phyloP scores from a whole-genome alignment of 2,113 vertebrate species.

The Cololabis saira region DNA sequence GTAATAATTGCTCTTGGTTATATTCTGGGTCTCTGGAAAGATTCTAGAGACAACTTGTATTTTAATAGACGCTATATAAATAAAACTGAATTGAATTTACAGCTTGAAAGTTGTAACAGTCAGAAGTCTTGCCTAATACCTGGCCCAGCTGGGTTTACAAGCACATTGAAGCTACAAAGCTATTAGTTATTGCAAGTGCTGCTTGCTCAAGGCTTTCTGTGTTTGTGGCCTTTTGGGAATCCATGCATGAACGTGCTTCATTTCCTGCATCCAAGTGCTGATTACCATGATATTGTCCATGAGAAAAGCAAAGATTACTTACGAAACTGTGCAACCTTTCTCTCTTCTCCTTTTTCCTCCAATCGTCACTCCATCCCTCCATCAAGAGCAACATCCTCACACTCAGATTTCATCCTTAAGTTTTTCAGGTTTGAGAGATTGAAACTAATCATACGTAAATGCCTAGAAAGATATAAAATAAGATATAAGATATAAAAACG shows the following conservation, averaged over 20 bases:
- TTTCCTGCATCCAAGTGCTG: constrained; percentile 31
- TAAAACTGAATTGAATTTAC: too few species aligned
- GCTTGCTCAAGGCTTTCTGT: constrained; percentile 2
- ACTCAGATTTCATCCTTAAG: background rate
- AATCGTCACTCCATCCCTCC: constrained; percentile 4
- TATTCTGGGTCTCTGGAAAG: too few species aligned
- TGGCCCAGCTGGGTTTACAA: background rate
- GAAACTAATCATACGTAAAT: too few species aligned
- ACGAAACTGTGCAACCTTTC: background rate
- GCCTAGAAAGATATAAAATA: too few species aligned
- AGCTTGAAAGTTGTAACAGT: too few species aligned
- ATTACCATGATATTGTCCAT: too few species aligned
- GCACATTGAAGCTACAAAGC: constrained; percentile 23
- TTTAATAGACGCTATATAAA: too few species aligned
- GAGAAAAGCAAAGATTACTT: too few species aligned
- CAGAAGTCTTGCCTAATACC: background rate
- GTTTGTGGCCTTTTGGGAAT: constrained; percentile 30
- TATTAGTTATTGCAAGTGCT: constrained; percentile 41
- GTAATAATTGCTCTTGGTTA: too few species aligned
- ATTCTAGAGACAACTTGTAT: too few species aligned
- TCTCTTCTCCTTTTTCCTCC: constrained; percentile 5
- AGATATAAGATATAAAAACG: too few species aligned
- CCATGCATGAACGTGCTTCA: constrained; percentile 37
- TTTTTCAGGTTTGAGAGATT: background rate
- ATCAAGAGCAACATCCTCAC: constrained; percentile 1